phyloP scores from a whole-genome alignment of 2,888 invertebrate genomes.

The Papilio demoleus region DNA sequence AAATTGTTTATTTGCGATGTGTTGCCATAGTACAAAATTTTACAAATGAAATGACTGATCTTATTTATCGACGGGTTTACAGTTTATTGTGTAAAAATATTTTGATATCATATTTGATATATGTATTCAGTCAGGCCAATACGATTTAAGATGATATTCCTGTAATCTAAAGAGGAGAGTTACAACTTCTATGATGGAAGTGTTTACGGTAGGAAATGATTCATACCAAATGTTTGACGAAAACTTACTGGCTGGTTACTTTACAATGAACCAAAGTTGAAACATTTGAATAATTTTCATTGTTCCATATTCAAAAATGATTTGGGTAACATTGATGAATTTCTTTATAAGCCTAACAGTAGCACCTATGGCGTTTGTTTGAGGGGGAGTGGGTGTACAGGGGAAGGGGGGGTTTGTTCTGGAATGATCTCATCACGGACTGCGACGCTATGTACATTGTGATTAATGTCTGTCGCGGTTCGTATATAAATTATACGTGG shows the following conservation, averaged over 20 bases:
- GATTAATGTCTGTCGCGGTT: conserved; percentile 65
- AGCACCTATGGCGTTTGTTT: not conserved
- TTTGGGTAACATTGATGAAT: conserved; percentile 21
- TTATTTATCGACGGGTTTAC: too few relatives aligned
- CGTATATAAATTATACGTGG: conserved; percentile 60
- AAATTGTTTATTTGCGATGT: not conserved
- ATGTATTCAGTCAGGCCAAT: too few relatives aligned
- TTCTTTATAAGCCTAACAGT: conserved; percentile 2
- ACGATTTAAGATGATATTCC: too few relatives aligned
- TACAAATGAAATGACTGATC: not conserved
- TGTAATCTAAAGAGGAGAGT: too few relatives aligned
- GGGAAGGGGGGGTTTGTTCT: conserved; percentile 39
- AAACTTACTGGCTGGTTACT: not conserved
- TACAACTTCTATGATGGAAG: not conserved
- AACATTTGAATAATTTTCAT: conserved; percentile 27
- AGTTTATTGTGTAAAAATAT: too few relatives aligned
- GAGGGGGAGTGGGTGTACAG: not conserved
- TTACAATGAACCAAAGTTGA: conserved; percentile 15
- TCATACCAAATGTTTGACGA: not conserved
- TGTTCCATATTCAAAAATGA: conserved; percentile 29
- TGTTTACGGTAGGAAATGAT: not conserved
- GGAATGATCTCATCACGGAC: conserved; percentile 65
- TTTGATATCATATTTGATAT: too few relatives aligned
- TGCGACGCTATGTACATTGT: conserved; percentile 59
- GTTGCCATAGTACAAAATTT: not conserved